Evolutionary conservation across 1,140 invertebrate genomes (phyloP), one percentile per base, ranked within the genome.

Genomic region (Gonioctena quinquepunctata): DNA sequence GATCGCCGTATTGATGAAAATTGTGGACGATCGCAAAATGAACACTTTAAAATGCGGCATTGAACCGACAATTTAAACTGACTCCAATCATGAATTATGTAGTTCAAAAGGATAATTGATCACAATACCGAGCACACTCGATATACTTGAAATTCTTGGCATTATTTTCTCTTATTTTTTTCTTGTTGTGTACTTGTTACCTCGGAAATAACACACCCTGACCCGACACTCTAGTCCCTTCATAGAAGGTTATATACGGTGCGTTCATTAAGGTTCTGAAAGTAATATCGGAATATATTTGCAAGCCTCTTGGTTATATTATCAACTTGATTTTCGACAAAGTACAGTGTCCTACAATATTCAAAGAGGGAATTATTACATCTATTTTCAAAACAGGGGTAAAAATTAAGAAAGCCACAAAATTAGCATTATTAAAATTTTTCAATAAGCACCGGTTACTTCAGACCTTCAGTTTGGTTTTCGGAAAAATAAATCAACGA

Each of bases 61-160:
- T 42, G 33, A 42, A 42, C 16, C 54, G 22, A 21, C 8, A 57
- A 57, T 57, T 57, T 22, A 57, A 57, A 57, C 11, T 21, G 22
- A 57, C 54, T 57, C n/a, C n/a, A 22, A 57, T 54, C 19, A 54
- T 54, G 22, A 54, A 54, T 57, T 57, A 57, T 57, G 13, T 57
- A 57, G 54, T 21, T 25, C 54, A 57, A 25, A 21, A 42, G 5
- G 54, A 57, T 57, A 57, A 57, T 57, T 57, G 54, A 57, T 57
- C 25, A 57, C 54, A 57, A 57, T 16, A 25, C 54, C 6, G 21
- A 57, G 21, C 25, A 23, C 22, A 57, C 54, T 57, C 22, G 54
- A 25, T 57, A 57, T 57, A 57, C 54, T 57, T 25, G 54, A 57
- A 8, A 57, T 57, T 57, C 16, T 11, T 7, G 13, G 21, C 54